Base-by-base conservation (phyloP, 2,797 vertebrate species). In the Protonibea diacanthus region DNA sequence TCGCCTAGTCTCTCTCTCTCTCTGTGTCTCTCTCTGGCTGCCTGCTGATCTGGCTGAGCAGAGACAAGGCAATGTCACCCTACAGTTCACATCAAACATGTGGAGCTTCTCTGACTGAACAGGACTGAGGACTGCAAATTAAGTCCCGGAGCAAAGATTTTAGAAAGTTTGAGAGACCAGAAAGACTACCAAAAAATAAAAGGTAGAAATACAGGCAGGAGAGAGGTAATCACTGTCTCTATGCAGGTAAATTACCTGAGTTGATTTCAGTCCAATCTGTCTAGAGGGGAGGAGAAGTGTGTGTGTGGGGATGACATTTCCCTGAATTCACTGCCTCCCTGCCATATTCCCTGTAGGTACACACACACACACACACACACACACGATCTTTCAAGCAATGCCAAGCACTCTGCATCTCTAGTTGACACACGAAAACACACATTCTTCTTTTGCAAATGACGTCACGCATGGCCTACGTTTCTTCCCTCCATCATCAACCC, bases 181-280 rank as follows among this genome's bases (percentile, higher is more conserved):
- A 69, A 38, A 76, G 56, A 59, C 38, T 12, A 15, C 23, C 48
- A 42, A 48, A 20, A 71, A 21, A 23, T 42, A 70, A 68, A 56
- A 3, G 4, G 72, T 29, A 64, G 47, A 68, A 25, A 55, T n/a
- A 42, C 14, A 76, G 49, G 62, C 20, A 57, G 60, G 66, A 83
- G 75, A 83, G 87, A 67, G 55, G 66, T 91, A 91, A 94, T 94
- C 87, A 88, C 85, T 83, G 83, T 87, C 90, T 90, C 66, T 84
- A 59, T 87, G 77, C 69, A 61, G 84, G 85, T 90, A 90, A 93
- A 92, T 94, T 91, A 93, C 87, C 90, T 90, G 86, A 87, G 86
- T 86, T 92, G 90, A 95, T 93, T 94, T 91, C 85, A 91, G 87
- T 90, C 87, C 88, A 93, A 93, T 94, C 88, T 91, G 89, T 92